Conservation (phyloP, 1,140 invertebrate species). For the Calephelis virginiensis region DNA sequence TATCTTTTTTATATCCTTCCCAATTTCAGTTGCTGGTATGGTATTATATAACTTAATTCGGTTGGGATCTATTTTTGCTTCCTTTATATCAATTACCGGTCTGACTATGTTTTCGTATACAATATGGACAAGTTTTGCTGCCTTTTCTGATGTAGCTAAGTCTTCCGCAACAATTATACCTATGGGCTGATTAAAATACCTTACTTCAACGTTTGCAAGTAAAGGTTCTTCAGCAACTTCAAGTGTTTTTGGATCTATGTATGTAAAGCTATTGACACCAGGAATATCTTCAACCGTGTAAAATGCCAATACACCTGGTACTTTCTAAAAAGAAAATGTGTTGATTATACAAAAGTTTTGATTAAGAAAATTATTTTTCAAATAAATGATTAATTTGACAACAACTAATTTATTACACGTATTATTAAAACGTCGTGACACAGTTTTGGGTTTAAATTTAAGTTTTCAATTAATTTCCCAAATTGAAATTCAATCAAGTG, state of each 20-base stretch:
- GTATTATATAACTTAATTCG: constrained; percentile 53
- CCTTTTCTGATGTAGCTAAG: constrained; percentile 71
- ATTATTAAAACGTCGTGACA: too few relatives aligned
- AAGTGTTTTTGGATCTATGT: constrained; percentile 21
- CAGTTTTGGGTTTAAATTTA: too few relatives aligned
- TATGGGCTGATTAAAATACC: constrained; percentile 83
- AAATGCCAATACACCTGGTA: constrained; percentile 56
- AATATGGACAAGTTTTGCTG: constrained; percentile 82
- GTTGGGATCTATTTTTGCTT: constrained; percentile 38
- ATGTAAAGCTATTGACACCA: constrained; percentile 78
- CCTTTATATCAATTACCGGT: constrained; percentile 45
- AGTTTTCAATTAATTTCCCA: too few relatives aligned
- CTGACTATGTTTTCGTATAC: constrained; percentile 72
- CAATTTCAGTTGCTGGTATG: constrained; percentile 40
- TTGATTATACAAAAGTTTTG: too few relatives aligned
- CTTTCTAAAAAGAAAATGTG: constrained; percentile 28
- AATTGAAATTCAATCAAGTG: too few relatives aligned
- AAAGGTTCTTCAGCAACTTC: constrained; percentile 67
- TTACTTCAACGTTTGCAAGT: constrained; percentile 57
- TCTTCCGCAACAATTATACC: constrained; percentile 84
- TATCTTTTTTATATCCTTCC: constrained; percentile 47
- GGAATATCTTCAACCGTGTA: constrained; percentile 86
- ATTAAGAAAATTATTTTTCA: too few relatives aligned
- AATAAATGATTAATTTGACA: too few relatives aligned
- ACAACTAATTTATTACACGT: too few relatives aligned